These are phyloP conservation scores for Gasteruption jaculator DNA, from an alignment of 2,888 invertebrate species.

Conservation along the genomic window DNA sequence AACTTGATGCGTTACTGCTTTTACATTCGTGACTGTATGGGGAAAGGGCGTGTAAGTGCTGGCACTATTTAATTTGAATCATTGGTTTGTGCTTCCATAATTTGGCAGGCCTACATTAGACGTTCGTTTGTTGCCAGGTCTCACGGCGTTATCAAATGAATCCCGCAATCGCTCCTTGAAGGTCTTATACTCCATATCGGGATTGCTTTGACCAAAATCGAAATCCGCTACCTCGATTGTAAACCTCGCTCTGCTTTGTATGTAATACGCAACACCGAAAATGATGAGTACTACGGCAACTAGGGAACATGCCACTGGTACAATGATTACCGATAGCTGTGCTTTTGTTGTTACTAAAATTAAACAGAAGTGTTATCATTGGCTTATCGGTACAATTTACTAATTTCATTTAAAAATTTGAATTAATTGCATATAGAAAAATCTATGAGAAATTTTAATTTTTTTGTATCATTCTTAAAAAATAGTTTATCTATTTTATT, in stretches of 20 bases:
- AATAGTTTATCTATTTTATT: not conserved
- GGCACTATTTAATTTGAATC: slow-evolving; percentile 23
- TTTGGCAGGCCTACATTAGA: slow-evolving; percentile 33
- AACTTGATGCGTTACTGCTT: slow-evolving; percentile 22
- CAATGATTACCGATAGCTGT: slow-evolving; percentile 82
- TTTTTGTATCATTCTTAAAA: not conserved
- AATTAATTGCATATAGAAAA: too few species aligned
- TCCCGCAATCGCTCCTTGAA: slow-evolving; percentile 78
- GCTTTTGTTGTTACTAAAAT: slow-evolving; percentile 68
- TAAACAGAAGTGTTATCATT: not conserved
- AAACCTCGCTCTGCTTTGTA: slow-evolving; percentile 75
- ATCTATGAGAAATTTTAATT: too few species aligned
- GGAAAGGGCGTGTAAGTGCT: not conserved
- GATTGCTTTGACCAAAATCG: slow-evolving; percentile 77
- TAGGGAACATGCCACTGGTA: slow-evolving; percentile 78
- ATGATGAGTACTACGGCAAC: slow-evolving; percentile 79
- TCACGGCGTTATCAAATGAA: slow-evolving; percentile 65
- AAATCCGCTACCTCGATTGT: slow-evolving; percentile 87
- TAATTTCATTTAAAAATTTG: too few species aligned
- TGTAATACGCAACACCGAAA: slow-evolving; percentile 83
- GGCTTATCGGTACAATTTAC: not conserved
- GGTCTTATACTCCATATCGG: slow-evolving; percentile 82
- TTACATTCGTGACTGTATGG: not conserved
- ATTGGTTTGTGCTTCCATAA: slow-evolving; percentile 49
- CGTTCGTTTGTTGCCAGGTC: slow-evolving; percentile 38